Evolutionary conservation across 2,797 vertebrate species (phyloP), one percentile per base, ranked within the genome.

Genomic region (Liasis olivaceus): DNA sequence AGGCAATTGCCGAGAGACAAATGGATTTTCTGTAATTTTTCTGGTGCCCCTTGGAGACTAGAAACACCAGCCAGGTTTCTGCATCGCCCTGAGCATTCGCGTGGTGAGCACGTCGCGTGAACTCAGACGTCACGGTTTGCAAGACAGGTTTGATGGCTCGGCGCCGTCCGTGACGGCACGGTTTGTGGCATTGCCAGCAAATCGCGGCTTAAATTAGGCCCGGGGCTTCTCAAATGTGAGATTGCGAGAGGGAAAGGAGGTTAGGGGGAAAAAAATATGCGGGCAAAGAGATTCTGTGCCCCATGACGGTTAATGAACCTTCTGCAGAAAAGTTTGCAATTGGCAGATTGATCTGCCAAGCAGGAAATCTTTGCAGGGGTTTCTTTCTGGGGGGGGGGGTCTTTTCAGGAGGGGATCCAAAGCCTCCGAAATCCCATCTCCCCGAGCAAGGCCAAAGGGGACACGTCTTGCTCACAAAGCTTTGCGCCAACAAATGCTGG

Each of bases 261-360:
- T 17, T 14, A 13, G 14, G 4, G 13, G 31, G 12, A 11, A n/a
- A n/a, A 20, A 15, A 60, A 31, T 1, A 31, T 0, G n/a, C 0
- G 2, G 31, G 66, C 0, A 13, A 31, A 15, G 15, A 31, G 26
- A 11, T 28, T 26, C 63, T 7, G 51, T 54, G 9, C 22, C 9
- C 24, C 6, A 26, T 2, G n/a, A 31, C 51, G 6, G 1, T 31
- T 15, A 14, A 69, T 31, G 9, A 26, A 26, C 24, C 24, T 63
- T 11, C 26, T 64, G 28, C 64, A 66, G 26, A 66, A 66, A 12
- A 54, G 51, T 54, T n/a, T 28, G n/a, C 59, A 15, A 4, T 11
- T 9, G 12, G 26, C 11, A 28, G 63, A 64, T 28, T 28, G 2
- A 28, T 64, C 28, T 64, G 63, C 63, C 9, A 28, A 64, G 63